Percentiles rank a stretch among this genome's conserved stretches.
These are phyloP conservation scores for Coenobita brevimanus DNA, from an alignment of 1,140 invertebrate genomes.

Conservation along the genomic window DNA sequence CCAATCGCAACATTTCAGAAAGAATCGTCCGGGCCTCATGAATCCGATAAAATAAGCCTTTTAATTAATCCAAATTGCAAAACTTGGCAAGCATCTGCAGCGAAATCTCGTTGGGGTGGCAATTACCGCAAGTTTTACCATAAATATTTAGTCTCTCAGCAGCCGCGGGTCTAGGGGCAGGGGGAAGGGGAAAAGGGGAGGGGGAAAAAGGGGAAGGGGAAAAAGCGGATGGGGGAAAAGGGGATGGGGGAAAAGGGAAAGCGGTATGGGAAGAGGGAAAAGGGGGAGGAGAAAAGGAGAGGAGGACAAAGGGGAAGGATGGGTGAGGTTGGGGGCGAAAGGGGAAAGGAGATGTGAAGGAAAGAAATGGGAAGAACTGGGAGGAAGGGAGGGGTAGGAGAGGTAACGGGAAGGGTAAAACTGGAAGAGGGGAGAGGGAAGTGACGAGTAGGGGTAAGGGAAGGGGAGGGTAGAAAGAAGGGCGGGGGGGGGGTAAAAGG, in stretches of 20 bases:
- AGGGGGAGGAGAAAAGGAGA: not conserved
- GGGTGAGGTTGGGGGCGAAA: not conserved
- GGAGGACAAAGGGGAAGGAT: not conserved
- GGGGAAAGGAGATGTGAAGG: not conserved
- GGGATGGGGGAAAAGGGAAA: not conserved
- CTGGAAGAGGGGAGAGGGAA: not conserved
- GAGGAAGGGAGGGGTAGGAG: not conserved
- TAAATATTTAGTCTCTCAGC: slow-evolving; percentile 60
- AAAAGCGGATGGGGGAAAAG: not conserved
- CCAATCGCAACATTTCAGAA: slow-evolving; percentile 46
- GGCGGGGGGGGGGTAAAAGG: not conserved
- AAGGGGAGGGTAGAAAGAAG: too few species aligned
- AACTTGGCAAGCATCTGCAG: slow-evolving; percentile 57
- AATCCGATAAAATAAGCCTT: slow-evolving; percentile 61
- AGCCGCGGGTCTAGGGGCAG: not conserved
- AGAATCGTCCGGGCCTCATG: slow-evolving; percentile 29
- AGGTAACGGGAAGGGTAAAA: not conserved
- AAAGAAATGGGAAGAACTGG: not conserved
- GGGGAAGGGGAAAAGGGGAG: not conserved
- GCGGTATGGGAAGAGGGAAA: not conserved
- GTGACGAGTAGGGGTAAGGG: not conserved
- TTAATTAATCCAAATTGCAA: slow-evolving; percentile 64
- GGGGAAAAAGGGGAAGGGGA: not conserved
- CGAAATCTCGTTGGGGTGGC: slow-evolving; percentile 55
- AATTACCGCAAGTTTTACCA: slow-evolving; percentile 52